Evolutionary conservation across 92 coral and sea anemone species (phyloP).

Genomic region (Parazoanthus swiftii): DNA sequence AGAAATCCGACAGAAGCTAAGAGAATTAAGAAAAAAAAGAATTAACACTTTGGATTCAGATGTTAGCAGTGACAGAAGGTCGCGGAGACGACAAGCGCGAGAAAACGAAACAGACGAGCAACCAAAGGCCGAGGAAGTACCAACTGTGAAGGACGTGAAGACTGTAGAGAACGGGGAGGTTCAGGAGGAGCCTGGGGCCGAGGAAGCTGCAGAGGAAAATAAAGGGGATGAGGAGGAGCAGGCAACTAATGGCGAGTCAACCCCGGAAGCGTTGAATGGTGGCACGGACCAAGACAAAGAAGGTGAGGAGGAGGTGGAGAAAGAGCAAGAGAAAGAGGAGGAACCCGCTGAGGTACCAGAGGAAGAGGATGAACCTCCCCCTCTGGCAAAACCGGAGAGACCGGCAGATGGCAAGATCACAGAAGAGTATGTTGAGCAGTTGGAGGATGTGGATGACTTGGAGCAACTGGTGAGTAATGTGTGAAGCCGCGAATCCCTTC

Average conservation of each 20-base stretch:
- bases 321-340: constrained; percentile 1
- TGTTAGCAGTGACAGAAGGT: constrained; percentile 46
- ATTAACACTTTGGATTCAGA: constrained; percentile 73
- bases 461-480: constrained; percentile 74
- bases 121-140: constrained; percentile 46
- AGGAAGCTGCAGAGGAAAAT: constrained; percentile 44
- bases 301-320: constrained; percentile 40
- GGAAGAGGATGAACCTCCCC: constrained; percentile 55
- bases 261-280: constrained; percentile 42
- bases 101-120: constrained; percentile 32
- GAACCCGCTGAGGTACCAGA: constrained; percentile 38
- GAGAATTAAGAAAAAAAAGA: constrained; percentile 83
- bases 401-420: constrained; percentile 58
- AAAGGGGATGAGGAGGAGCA: constrained; percentile 33
- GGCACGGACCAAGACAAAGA: constrained; percentile 47
- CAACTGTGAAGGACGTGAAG: constrained; percentile 36
- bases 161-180: constrained; percentile 60
- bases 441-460: constrained; percentile 86
- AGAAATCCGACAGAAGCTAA: constrained; percentile 84
- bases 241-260: neutral
- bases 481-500: neutral
- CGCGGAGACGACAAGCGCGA: constrained; percentile 54
- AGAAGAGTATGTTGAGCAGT: constrained; percentile 70
- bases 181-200: constrained; percentile 32
- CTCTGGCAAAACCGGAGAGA: constrained; percentile 39